These are phyloP conservation scores for Apaloderma vittatum DNA, from an alignment of 2,113 vertebrate genomes.

Conservation along the genomic window DNA sequence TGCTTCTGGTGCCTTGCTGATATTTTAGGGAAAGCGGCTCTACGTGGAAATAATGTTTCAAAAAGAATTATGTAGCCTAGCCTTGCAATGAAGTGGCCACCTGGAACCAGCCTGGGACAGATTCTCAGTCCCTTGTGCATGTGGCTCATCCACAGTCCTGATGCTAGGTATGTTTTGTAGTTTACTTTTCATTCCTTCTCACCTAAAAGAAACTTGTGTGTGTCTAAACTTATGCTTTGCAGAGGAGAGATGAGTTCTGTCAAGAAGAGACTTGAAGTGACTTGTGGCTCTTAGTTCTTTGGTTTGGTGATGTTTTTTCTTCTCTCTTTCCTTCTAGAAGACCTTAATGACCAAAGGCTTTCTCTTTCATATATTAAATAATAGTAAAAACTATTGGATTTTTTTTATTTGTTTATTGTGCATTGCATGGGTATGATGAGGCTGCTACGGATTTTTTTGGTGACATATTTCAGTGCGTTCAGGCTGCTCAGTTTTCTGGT, in stretches of 20 bases:
- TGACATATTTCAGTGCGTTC: not conserved
- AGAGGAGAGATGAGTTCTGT: not conserved
- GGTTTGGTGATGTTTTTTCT: not conserved
- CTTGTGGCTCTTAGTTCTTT: not conserved
- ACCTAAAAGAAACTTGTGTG: not conserved
- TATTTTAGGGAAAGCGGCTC: not conserved
- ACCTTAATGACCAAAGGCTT: not conserved
- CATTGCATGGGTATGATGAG: not conserved
- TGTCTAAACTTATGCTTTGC: not conserved
- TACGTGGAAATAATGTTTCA: rapidly evolving
- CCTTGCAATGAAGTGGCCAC: not conserved
- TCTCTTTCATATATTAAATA: not conserved
- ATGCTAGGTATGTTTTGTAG: not conserved
- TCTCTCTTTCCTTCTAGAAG: not conserved
- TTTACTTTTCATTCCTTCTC: not conserved
- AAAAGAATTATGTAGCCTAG: rapidly evolving
- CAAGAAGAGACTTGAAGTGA: not conserved
- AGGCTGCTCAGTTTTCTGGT: not conserved
- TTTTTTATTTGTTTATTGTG: not conserved
- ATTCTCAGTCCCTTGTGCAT: rapidly evolving
- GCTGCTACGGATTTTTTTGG: not conserved
- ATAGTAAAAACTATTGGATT: rapidly evolving
- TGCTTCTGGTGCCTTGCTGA: not conserved
- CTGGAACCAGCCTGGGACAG: not conserved
- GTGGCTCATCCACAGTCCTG: not conserved